A percentile compares a stretch with the other conserved stretches of the same genome.
phyloP scores from a whole-genome alignment of 2,888 invertebrate genomes.

The Diachrysia chrysitis region DNA sequence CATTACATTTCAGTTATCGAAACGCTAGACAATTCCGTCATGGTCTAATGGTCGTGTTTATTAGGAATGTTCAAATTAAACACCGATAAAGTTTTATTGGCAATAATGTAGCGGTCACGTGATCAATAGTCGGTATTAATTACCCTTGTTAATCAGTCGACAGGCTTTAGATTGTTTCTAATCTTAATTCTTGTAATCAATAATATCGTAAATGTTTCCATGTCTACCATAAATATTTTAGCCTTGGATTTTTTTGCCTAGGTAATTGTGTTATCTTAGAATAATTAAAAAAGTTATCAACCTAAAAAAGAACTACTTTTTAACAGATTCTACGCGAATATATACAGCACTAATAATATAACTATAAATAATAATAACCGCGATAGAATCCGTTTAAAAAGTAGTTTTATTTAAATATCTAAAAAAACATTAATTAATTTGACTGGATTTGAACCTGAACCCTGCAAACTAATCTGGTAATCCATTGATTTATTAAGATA shows the following conservation, averaged over 20 bases:
- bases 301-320: too few species aligned
- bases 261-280: too few species aligned
- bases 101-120: conserved; percentile 10
- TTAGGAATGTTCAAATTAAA: conserved; percentile 61
- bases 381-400: too few species aligned
- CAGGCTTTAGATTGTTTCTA: neutral
- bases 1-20: conserved; percentile 68
- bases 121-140: conserved; percentile 21
- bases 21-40: conserved; percentile 64
- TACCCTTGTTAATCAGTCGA: neutral
- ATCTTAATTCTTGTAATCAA: neutral
- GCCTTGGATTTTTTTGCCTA: too few species aligned
- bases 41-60: conserved; percentile 64
- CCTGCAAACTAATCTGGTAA: neutral
- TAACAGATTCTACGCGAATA: too few species aligned
- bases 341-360: too few species aligned
- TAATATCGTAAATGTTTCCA: neutral
- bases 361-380: too few species aligned
- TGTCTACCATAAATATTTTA: too few species aligned
- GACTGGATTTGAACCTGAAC: too few species aligned
- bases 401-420: too few species aligned
- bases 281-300: too few species aligned
- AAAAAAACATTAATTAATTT: too few species aligned
- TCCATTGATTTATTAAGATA: neutral
- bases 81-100: conserved; percentile 47